Percentiles rank a stretch among this genome's conserved stretches.
Evolutionary conservation across 2,113 vertebrate species (phyloP).

Genomic region (Chascanopsetta lugubris): DNA sequence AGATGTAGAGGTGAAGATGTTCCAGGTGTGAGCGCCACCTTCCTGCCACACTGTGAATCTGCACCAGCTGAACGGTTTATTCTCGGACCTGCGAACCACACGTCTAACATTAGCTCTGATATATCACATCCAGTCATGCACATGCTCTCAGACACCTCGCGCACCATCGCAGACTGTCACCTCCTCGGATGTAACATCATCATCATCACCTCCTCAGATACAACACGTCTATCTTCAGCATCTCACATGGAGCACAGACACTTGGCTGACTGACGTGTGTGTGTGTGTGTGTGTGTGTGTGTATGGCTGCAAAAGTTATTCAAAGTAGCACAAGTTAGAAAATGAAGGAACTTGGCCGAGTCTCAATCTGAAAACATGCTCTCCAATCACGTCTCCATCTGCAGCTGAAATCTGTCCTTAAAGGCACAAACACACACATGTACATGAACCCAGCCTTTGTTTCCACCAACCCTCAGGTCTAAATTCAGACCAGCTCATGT

Average conservation of each 20-base stretch:
- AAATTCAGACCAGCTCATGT: too few species aligned
- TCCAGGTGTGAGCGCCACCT: conserved; percentile 45
- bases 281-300: not conserved
- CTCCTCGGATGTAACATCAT: conserved; percentile 58
- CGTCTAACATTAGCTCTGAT: conserved; percentile 68
- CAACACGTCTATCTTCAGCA: conserved; percentile 70
- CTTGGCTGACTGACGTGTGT: conserved; percentile 34
- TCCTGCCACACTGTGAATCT: conserved; percentile 48
- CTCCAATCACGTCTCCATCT: too few species aligned
- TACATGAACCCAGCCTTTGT: too few species aligned
- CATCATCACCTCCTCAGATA: conserved; percentile 53
- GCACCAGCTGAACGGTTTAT: conserved; percentile 46
- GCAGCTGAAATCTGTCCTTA: too few species aligned
- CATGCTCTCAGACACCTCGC: conserved; percentile 17
- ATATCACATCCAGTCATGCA: conserved; percentile 41
- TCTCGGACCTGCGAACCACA: conserved; percentile 66
- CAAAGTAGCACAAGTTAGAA: not conserved
- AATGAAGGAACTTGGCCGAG: not conserved
- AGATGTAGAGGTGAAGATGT: conserved; percentile 38
- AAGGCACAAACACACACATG: too few species aligned
- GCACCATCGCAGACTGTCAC: conserved; percentile 44
- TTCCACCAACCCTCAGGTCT: too few species aligned
- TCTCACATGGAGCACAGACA: conserved; percentile 38
- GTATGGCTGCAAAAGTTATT: conserved; percentile 2
- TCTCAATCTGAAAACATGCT: too few species aligned